These are phyloP conservation scores for Epizoanthus fatuus DNA, from an alignment of 92 coral and sea anemone genomes.

Conservation along the genomic window DNA sequence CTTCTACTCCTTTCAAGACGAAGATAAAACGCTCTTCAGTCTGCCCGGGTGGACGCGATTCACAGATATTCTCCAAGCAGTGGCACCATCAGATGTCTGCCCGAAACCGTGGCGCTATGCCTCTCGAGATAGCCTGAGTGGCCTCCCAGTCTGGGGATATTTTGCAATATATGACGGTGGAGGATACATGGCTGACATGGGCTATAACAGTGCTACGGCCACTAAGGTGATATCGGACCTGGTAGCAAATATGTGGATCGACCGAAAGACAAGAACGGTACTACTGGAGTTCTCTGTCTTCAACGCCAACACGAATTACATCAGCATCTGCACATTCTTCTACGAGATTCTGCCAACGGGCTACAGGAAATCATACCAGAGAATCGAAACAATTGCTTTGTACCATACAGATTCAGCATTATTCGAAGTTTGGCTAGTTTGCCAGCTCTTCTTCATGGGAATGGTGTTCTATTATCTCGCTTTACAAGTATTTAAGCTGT, in stretches of 20 bases:
- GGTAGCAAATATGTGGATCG: slow-evolving; percentile 59
- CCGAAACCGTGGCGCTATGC: slow-evolving; percentile 86
- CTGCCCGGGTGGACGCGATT: slow-evolving; percentile 78
- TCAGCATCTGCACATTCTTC: slow-evolving; percentile 39
- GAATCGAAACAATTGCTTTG: slow-evolving; percentile 47
- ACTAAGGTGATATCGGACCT: slow-evolving; percentile 35
- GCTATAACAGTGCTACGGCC: slow-evolving; percentile 57
- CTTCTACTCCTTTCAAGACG: slow-evolving; percentile 66
- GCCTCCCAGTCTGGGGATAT: slow-evolving; percentile 74
- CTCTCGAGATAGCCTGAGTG: slow-evolving; percentile 39
- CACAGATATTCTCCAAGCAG: not conserved
- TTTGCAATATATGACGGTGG: slow-evolving; percentile 43
- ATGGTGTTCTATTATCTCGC: slow-evolving; percentile 56
- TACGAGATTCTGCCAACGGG: slow-evolving; percentile 49
- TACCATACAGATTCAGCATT: slow-evolving; percentile 59
- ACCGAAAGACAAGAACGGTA: slow-evolving; percentile 70
- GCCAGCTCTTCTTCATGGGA: slow-evolving; percentile 63
- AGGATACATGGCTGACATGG: slow-evolving; percentile 54
- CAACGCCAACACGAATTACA: slow-evolving; percentile 69
- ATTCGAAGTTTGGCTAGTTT: slow-evolving; percentile 69
- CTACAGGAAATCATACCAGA: slow-evolving; percentile 54
- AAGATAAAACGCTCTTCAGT: slow-evolving; percentile 54
- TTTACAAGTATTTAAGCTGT: slow-evolving; percentile 54
- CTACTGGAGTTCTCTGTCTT: slow-evolving; percentile 70
- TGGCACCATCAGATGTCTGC: slow-evolving; percentile 66